Evolutionary conservation across 2,797 vertebrate genomes (phyloP).

Genomic region (Syngnathus acus): DNA sequence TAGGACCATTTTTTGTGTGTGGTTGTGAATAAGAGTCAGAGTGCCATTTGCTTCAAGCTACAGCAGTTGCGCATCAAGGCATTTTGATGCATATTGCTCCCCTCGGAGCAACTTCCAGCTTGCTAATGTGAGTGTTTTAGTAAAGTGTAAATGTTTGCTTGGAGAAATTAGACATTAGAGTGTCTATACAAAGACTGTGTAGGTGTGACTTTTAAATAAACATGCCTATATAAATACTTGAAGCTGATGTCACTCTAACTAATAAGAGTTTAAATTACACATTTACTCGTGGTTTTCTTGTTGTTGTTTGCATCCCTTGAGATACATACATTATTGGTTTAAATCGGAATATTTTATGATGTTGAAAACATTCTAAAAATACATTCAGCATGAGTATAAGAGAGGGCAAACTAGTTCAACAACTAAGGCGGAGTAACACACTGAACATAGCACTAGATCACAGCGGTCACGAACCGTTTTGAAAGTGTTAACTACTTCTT

Average conservation of each 20-base stretch:
- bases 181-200: background rate
- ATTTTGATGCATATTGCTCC: conserved; percentile 1
- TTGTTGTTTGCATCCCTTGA: background rate
- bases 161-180: background rate
- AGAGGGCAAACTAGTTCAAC: background rate
- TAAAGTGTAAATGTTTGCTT: background rate
- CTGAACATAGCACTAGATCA: background rate
- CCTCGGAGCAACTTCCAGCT: background rate
- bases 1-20: background rate
- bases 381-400: background rate
- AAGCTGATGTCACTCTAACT: background rate
- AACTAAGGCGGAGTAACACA: background rate
- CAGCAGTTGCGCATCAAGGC: background rate
- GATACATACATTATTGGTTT: background rate
- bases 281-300: background rate
- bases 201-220: background rate
- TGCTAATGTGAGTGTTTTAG: background rate
- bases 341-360: background rate
- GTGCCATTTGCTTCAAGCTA: background rate
- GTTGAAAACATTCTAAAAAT: conserved; percentile 3
- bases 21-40: background rate
- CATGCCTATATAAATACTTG: background rate
- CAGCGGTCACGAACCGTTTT: too few species aligned
- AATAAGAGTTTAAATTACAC: conserved; percentile 1
- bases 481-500: too few species aligned